Percentiles rank a stretch among this genome's conserved stretches.
Conservation (phyloP, 2,888 invertebrate species). For the Thelaira solivaga region DNA sequence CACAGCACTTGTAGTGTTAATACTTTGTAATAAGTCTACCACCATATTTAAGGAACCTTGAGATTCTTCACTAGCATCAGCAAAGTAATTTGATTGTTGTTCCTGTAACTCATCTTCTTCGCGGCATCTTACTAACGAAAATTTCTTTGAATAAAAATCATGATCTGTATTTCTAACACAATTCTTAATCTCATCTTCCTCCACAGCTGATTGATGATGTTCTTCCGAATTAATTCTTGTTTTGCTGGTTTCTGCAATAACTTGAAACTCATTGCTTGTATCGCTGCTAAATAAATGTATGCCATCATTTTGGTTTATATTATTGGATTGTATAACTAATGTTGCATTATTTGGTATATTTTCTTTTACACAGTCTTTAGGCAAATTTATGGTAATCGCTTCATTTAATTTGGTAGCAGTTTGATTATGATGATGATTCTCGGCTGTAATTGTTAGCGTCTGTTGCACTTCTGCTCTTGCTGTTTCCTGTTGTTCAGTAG, state of each 20-base stretch:
- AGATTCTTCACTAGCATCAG: slow-evolving; percentile 63
- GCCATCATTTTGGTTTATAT: slow-evolving; percentile 21
- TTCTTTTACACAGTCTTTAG: slow-evolving; percentile 56
- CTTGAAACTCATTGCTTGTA: slow-evolving; percentile 64
- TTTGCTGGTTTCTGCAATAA: slow-evolving; percentile 46
- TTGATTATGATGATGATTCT: slow-evolving; percentile 23
- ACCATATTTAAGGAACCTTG: slow-evolving; percentile 54
- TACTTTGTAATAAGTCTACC: neutral
- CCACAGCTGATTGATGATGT: neutral
- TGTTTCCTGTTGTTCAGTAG: slow-evolving; percentile 61
- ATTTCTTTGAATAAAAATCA: slow-evolving; percentile 69
- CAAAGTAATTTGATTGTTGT: slow-evolving; percentile 60
- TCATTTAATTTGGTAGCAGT: slow-evolving; percentile 34
- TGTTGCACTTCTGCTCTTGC: slow-evolving; percentile 1
- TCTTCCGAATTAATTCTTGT: neutral
- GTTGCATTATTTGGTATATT: slow-evolving; percentile 59
- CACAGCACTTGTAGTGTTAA: neutral
- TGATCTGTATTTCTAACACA: slow-evolving; percentile 68
- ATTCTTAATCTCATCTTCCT: slow-evolving; percentile 32
- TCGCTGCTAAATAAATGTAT: slow-evolving; percentile 62
- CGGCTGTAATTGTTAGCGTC: slow-evolving; percentile 34
- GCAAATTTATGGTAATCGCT: slow-evolving; percentile 26
- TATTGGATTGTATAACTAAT: slow-evolving; percentile 50
- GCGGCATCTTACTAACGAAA: neutral
- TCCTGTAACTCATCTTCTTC: slow-evolving; percentile 33